Percentiles rank a stretch among this genome's conserved stretches.
These are phyloP conservation scores for Actinernus sp. DNA, from an alignment of 92 coral and sea anemone genomes.

Conservation along the genomic window DNA sequence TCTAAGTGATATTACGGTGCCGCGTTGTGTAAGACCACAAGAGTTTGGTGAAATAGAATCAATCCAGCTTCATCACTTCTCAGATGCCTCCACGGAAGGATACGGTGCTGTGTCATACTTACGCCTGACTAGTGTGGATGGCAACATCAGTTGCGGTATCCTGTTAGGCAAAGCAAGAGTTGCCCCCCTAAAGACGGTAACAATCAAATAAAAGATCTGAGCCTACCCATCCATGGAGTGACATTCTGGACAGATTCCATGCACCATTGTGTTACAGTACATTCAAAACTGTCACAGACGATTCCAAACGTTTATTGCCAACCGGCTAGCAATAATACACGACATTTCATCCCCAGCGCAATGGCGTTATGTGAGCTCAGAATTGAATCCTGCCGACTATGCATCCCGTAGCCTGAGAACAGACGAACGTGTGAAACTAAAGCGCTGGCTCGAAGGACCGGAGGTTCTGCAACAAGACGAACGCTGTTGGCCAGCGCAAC, in stretches of 20 bases:
- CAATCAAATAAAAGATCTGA: slow-evolving; percentile 20
- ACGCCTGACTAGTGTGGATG: slow-evolving; percentile 5
- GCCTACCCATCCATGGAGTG: slow-evolving; percentile 3
- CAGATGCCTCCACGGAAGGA: slow-evolving; percentile 37
- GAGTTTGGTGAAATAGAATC: not conserved
- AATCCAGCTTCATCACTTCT: slow-evolving; percentile 28
- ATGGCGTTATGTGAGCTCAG: no score
- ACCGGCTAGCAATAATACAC: slow-evolving; percentile 13
- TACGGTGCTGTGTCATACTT: slow-evolving; percentile 47
- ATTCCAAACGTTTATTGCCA: slow-evolving; percentile 38
- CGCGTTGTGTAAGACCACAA: slow-evolving; percentile 16
- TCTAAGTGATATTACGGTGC: slow-evolving; percentile 4
- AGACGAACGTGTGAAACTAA: not conserved
- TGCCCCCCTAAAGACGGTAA: slow-evolving; percentile 27
- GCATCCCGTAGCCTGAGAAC: not conserved
- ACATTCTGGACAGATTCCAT: slow-evolving; percentile 2
- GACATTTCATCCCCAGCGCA: no score
- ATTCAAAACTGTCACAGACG: slow-evolving; percentile 14
- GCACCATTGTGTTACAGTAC: slow-evolving; percentile 16
- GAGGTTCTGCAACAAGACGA: not conserved
- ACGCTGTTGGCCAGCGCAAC: slow-evolving; percentile 18
- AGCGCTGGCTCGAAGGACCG: not conserved
- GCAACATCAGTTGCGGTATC: slow-evolving; percentile 8
- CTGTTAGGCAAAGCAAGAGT: slow-evolving; percentile 35
- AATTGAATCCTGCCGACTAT: not conserved